Conservation (phyloP, 2,888 invertebrate species). For the Aricia artaxerxes region DNA sequence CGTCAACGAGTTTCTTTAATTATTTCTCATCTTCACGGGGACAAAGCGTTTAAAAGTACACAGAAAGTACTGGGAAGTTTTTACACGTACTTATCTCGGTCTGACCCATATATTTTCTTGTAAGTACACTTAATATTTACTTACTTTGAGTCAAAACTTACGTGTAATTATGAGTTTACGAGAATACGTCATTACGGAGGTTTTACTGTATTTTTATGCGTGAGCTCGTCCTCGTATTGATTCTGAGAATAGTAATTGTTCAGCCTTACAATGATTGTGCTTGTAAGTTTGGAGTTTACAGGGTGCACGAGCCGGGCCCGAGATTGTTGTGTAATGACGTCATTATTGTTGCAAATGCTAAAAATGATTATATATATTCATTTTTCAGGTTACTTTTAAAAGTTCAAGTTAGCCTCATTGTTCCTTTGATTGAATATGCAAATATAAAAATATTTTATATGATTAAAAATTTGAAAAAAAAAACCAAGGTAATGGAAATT, state of each 20-base stretch:
- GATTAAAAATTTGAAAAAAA: no score
- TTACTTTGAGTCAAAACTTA: constrained; percentile 16
- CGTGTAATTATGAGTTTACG: constrained; percentile 27
- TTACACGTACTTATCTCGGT: background rate
- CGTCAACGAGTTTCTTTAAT: constrained; percentile 3
- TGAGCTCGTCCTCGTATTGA: constrained; percentile 28
- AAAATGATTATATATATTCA: background rate
- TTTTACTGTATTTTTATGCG: constrained; percentile 22
- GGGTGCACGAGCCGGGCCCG: background rate
- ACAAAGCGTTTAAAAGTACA: constrained; percentile 12
- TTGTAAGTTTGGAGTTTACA: constrained; percentile 28
- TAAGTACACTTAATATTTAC: constrained; percentile 29
- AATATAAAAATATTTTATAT: no score
- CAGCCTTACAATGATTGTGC: constrained; percentile 19
- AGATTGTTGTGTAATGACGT: background rate
- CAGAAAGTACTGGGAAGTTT: background rate
- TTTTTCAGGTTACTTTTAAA: no score
- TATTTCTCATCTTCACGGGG: background rate
- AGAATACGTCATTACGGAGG: constrained; percentile 22
- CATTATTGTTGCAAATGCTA: background rate
- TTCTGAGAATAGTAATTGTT: constrained; percentile 31
- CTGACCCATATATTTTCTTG: constrained; percentile 29
- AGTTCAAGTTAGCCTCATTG: no score
- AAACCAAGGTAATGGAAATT: background rate
- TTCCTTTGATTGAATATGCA: no score